Conservation (phyloP, 2,888 invertebrate species). For the Torymus aiolomorphi region DNA sequence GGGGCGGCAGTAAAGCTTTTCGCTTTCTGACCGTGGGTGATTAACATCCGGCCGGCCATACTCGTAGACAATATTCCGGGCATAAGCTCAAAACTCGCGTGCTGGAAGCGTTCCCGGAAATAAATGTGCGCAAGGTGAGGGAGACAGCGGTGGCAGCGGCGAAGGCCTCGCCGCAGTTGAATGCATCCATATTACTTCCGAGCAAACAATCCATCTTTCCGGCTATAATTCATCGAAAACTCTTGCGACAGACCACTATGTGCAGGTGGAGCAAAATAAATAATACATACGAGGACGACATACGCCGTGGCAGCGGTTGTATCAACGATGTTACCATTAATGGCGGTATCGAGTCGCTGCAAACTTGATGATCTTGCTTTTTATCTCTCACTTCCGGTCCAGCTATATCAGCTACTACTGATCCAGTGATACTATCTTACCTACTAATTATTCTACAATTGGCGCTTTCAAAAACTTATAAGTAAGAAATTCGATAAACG, state of each 20-base stretch:
- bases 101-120: conserved; percentile 35
- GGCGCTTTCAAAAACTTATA: too few species aligned
- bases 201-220: conserved; percentile 62
- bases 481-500: too few species aligned
- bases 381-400: too few species aligned
- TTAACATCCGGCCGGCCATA: conserved; percentile 25
- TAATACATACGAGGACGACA: conserved; percentile 36
- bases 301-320: neutral
- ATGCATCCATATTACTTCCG: conserved; percentile 35
- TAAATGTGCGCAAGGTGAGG: conserved; percentile 31
- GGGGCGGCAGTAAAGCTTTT: too few species aligned
- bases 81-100: conserved; percentile 40
- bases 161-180: conserved; percentile 1
- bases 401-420: too few species aligned
- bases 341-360: too few species aligned
- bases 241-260: neutral
- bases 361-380: too few species aligned
- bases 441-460: too few species aligned
- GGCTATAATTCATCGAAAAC: conserved; percentile 59
- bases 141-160: conserved; percentile 4
- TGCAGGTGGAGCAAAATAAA: conserved; percentile 36
- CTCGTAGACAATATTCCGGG: conserved; percentile 33
- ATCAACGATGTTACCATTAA: too few species aligned
- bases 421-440: too few species aligned
- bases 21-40: neutral